These are phyloP conservation scores for Excalfactoria chinensis DNA, from an alignment of 2,113 vertebrate genomes.

Conservation along the genomic window DNA sequence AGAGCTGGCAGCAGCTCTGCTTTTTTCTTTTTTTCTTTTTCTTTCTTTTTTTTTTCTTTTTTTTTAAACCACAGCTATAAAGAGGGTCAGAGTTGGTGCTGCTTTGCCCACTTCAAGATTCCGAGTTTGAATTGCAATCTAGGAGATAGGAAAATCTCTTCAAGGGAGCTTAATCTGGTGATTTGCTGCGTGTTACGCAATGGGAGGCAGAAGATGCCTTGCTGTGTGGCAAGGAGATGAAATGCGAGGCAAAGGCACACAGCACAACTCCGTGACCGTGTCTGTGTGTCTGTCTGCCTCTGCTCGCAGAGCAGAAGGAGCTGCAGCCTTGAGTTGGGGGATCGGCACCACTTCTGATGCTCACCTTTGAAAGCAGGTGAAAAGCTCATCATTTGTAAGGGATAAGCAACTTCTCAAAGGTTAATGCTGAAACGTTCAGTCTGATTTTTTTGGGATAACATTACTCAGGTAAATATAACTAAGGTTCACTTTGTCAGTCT, in stretches of 20 bases:
- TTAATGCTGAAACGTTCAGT: constrained; percentile 66
- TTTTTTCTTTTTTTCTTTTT: neutral
- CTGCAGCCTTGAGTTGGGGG: constrained; percentile 69
- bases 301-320: constrained; percentile 68
- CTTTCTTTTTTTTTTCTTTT: neutral
- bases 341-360: constrained; percentile 72
- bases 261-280: constrained; percentile 66
- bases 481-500: constrained; percentile 45
- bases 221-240: constrained; percentile 68
- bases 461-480: constrained; percentile 65
- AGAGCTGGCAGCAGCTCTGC: constrained; percentile 22
- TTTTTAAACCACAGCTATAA: constrained; percentile 38
- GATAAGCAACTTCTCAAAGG: constrained; percentile 70
- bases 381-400: constrained; percentile 60
- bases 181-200: constrained; percentile 79
- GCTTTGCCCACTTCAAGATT: constrained; percentile 56
- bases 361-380: constrained; percentile 36
- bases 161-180: constrained; percentile 65
- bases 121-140: constrained; percentile 69
- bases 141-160: constrained; percentile 65
- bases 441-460: constrained; percentile 41
- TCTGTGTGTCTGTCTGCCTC: constrained; percentile 63
- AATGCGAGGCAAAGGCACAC: constrained; percentile 62
- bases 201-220: constrained; percentile 71
- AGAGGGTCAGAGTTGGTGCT: constrained; percentile 65